Percentiles rank a stretch among this genome's conserved stretches.
phyloP scores from a whole-genome alignment of 2,797 vertebrate species.

The Orestias chungarensis region DNA sequence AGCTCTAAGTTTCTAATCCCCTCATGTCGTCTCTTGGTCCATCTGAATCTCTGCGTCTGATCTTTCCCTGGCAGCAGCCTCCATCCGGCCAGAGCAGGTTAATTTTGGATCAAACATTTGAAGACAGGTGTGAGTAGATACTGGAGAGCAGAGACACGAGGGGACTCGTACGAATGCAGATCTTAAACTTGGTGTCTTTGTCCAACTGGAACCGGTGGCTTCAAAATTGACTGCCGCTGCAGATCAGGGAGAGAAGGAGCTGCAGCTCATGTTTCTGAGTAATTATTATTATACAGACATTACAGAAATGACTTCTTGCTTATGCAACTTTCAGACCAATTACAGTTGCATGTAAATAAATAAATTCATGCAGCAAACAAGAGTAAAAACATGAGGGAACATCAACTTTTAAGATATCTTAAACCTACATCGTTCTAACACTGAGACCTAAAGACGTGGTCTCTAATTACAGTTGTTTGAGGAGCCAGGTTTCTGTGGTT shows the following conservation, averaged over 20 bases:
- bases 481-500: neutral
- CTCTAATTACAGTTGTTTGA: neutral
- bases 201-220: conserved; percentile 9
- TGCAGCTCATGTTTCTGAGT: neutral
- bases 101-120: conserved; percentile 53
- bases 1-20: conserved; percentile 26
- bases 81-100: conserved; percentile 24
- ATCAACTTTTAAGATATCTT: neutral
- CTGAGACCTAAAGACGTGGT: neutral
- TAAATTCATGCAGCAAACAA: neutral
- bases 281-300: neutral
- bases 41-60: conserved; percentile 25
- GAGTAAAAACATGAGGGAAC: neutral
- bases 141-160: conserved; percentile 21
- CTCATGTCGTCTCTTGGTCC: conserved; percentile 19
- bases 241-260: conserved; percentile 7
- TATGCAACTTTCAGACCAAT: neutral
- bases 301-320: too few relatives aligned
- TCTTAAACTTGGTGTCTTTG: neutral
- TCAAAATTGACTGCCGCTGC: conserved; percentile 12
- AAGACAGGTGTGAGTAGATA: conserved; percentile 54
- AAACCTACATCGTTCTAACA: neutral
- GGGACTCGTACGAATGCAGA: conserved; percentile 5
- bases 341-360: neutral
- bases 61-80: conserved; percentile 25